Conservation (phyloP, 2,113 vertebrate genomes). For the Laticauda laticaudata region DNA sequence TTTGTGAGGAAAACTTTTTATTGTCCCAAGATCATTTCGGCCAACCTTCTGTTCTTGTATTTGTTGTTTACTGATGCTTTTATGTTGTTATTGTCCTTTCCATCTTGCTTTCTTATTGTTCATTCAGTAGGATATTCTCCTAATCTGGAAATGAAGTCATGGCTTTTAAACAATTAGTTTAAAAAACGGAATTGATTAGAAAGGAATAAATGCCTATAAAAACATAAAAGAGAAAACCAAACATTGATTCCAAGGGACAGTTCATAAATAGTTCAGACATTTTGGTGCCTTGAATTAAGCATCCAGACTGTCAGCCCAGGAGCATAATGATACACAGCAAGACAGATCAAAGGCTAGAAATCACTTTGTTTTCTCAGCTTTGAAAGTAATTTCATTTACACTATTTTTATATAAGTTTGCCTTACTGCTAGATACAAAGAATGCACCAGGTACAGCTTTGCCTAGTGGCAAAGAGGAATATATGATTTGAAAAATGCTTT, state of each 20-base stretch:
- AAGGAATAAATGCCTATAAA: conserved; percentile 61
- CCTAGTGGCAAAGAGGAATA: background rate
- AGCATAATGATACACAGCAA: conserved; percentile 55
- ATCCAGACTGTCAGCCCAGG: conserved; percentile 72
- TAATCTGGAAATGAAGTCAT: conserved; percentile 64
- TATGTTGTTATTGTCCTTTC: background rate
- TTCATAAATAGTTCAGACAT: conserved; percentile 79
- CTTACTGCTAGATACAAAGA: conserved; percentile 35
- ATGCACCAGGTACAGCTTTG: background rate
- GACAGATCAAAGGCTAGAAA: conserved; percentile 53
- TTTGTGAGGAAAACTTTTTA: conserved; percentile 43
- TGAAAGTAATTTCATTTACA: conserved; percentile 38
- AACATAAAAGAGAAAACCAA: conserved; percentile 64
- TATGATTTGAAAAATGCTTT: background rate
- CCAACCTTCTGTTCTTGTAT: conserved; percentile 38
- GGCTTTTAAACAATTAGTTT: conserved; percentile 77
- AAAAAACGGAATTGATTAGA: conserved; percentile 76
- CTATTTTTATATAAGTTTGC: conserved; percentile 35
- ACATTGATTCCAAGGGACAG: conserved; percentile 75
- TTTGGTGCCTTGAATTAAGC: conserved; percentile 78
- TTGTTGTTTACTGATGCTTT: conserved; percentile 18
- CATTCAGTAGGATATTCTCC: conserved; percentile 54
- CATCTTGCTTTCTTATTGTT: conserved; percentile 29
- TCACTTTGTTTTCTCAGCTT: conserved; percentile 44
- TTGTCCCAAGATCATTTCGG: conserved; percentile 30